These are phyloP conservation scores for Glaucopsyche alexis DNA, from an alignment of 2,888 invertebrate genomes.

Conservation along the genomic window DNA sequence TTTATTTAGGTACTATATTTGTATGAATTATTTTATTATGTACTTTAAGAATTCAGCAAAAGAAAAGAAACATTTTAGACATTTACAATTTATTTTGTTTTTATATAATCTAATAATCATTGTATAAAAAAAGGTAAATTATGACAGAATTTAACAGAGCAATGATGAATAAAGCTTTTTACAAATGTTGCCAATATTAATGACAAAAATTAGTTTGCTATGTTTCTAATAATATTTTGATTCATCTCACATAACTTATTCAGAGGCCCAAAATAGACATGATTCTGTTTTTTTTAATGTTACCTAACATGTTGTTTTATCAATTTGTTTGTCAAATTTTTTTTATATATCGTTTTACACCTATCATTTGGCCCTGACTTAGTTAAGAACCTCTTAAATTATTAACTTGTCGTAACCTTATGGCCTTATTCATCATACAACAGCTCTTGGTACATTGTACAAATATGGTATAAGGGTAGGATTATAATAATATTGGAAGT, in stretches of 20 bases:
- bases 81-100: neutral
- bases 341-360: too few relatives aligned
- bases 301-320: too few relatives aligned
- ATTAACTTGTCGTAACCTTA: too few relatives aligned
- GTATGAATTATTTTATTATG: constrained; percentile 6
- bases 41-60: constrained; percentile 33
- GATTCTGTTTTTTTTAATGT: too few relatives aligned
- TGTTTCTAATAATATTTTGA: too few relatives aligned
- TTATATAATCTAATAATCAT: neutral
- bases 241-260: too few relatives aligned
- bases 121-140: neutral
- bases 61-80: neutral
- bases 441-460: constrained; percentile 51
- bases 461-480: constrained; percentile 44
- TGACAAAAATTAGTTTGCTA: neutral
- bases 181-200: neutral
- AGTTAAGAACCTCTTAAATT: too few relatives aligned
- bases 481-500: constrained; percentile 54
- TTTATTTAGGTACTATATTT: neutral
- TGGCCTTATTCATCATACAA: constrained; percentile 42
- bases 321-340: too few relatives aligned
- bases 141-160: neutral
- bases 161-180: neutral
- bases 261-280: too few relatives aligned
- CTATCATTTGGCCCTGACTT: too few relatives aligned